These are phyloP conservation scores for Saturnia pavonia DNA, from an alignment of 2,888 invertebrate genomes.

Conservation along the genomic window DNA sequence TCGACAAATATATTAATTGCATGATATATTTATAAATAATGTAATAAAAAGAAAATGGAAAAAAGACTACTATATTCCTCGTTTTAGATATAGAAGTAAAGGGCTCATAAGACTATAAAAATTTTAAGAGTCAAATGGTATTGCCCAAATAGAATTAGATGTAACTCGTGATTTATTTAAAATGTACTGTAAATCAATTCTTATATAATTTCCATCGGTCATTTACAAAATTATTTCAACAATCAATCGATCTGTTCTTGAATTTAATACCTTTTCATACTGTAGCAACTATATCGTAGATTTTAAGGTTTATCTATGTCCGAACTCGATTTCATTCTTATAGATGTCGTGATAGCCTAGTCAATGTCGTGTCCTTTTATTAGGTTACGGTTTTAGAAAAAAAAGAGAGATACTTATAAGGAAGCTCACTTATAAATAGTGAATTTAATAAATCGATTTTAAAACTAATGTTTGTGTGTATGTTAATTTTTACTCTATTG, in stretches of 20 bases:
- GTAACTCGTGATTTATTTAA: neutral
- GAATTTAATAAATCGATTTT: conserved; percentile 46
- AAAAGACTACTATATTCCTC: conserved; percentile 50
- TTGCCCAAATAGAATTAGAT: neutral
- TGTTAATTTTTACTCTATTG: conserved; percentile 43
- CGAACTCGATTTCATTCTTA: conserved; percentile 80
- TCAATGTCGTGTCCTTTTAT: conserved; percentile 75
- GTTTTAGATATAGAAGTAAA: conserved; percentile 7
- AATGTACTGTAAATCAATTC: neutral
- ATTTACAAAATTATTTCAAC: neutral
- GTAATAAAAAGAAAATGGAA: conserved; percentile 58
- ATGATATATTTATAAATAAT: conserved; percentile 65
- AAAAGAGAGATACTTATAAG: no score
- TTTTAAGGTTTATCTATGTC: conserved; percentile 59
- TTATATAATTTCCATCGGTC: neutral
- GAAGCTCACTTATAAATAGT: conserved; percentile 70
- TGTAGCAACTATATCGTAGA: conserved; percentile 45
- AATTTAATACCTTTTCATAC: conserved; percentile 38
- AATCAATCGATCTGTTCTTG: neutral
- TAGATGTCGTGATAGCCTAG: conserved; percentile 80
- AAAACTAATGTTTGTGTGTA: conserved; percentile 58
- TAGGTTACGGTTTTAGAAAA: conserved; percentile 33
- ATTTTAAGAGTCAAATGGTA: neutral
- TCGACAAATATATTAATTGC: neutral
- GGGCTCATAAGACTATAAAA: conserved; percentile 9